A percentile compares a stretch with the other conserved stretches of the same genome.
Evolutionary conservation across 2,113 vertebrate genomes (phyloP).

Genomic region (Apaloderma vittatum): DNA sequence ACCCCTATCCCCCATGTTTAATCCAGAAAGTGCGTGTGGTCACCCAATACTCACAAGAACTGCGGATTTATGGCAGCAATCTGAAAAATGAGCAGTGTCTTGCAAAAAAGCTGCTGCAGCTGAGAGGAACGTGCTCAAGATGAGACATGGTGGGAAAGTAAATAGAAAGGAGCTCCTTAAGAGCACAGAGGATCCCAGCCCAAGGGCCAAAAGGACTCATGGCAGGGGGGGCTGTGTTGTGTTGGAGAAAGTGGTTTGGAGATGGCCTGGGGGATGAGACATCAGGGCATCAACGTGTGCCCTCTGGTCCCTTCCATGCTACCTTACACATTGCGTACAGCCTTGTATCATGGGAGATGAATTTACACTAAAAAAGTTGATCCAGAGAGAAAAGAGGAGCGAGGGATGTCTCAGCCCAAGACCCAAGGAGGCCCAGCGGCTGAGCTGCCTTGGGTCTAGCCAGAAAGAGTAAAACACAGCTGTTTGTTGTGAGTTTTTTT

Average conservation of each 20-base stretch:
- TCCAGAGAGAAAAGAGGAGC: neutral
- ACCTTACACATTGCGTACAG: fast-evolving
- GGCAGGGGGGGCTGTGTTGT: neutral
- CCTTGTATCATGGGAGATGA: neutral
- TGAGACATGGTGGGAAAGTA: neutral
- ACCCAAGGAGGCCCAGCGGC: neutral
- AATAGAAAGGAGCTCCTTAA: neutral
- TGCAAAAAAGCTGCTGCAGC: neutral
- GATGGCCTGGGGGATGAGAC: neutral
- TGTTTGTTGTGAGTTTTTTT: too few relatives aligned
- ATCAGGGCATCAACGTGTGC: too few relatives aligned
- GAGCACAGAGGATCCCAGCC: neutral
- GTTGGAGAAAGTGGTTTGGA: neutral
- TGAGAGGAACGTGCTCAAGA: neutral
- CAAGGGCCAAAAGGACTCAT: neutral
- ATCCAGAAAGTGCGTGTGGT: neutral
- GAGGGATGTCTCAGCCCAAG: neutral
- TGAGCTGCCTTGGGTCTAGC: neutral
- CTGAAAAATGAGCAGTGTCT: neutral
- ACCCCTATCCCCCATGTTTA: too few relatives aligned
- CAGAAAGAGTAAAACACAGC: neutral
- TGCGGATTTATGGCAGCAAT: neutral
- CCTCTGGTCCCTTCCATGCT: neutral
- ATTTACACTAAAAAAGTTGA: neutral
- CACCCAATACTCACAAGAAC: fast-evolving